Percentiles rank a stretch among this genome's conserved stretches.
Evolutionary conservation across 2,888 invertebrate genomes (phyloP).

Genomic region (Camptogramma bilineatum): DNA sequence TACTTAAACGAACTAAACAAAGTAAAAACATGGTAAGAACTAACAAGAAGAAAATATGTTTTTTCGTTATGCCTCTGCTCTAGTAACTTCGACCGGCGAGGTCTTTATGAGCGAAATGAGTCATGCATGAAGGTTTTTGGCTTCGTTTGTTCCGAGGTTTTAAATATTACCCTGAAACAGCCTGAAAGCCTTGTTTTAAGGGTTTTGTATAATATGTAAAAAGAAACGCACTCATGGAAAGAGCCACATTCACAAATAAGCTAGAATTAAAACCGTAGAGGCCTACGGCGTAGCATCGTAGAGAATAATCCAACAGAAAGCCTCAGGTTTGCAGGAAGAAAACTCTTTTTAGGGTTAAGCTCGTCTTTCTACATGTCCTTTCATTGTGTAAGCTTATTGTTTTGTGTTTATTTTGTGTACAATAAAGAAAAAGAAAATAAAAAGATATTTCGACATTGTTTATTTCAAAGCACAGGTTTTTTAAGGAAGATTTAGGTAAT

Average conservation of each 20-base stretch:
- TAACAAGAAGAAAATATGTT: neutral
- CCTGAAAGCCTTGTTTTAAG: slow-evolving; percentile 1
- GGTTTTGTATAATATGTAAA: neutral
- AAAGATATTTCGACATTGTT: slow-evolving; percentile 3
- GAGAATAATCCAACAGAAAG: neutral
- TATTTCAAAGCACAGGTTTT: neutral
- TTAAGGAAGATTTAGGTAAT: neutral
- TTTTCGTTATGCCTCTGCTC: neutral
- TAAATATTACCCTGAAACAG: neutral
- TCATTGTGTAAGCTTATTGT: no score
- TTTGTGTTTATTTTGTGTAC: no score
- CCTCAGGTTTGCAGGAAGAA: no score
- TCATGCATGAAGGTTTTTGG: neutral
- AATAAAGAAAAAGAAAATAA: neutral
- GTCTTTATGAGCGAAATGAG: neutral
- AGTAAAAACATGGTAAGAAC: no score
- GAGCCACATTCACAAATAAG: neutral
- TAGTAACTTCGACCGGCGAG: neutral
- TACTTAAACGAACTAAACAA: no score
- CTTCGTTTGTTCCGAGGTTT: neutral
- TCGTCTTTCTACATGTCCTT: no score
- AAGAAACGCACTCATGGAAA: neutral
- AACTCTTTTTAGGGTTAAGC: no score
- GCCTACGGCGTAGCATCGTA: slow-evolving; percentile 2
- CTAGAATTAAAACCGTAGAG: neutral